Evolutionary conservation across 30 jellyfish, hydroid and myxozoan genomes (phyloP), one percentile per base, ranked within the genome.

Genomic region (Chironex yamaguchii): DNA sequence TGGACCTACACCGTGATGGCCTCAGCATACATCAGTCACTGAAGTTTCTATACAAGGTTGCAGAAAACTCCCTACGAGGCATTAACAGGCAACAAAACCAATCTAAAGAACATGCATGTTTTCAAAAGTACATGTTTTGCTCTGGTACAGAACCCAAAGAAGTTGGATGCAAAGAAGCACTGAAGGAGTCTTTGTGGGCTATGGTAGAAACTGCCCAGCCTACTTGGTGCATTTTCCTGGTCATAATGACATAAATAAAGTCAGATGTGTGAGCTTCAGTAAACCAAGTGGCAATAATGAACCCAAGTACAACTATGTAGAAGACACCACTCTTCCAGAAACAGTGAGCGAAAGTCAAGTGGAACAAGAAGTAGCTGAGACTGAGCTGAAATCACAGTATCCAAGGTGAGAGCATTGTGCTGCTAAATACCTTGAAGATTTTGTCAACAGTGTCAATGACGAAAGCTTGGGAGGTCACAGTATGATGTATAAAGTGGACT

Each of bases 101-200:
- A 42, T 49, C 58, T 80, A 29, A 12, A 25, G 3, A 80, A 63
- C 34, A 58, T 80, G 91, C 96, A 69, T 22, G 30, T 79, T 6
- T 88, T 88, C 52, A 90, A 95, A 23, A 6, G 85, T 29, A 64
- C 34, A 21, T 87, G 96, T 52, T 87, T 29, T 67, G 78, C 96
- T 13, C 35, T 24, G 81, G 49, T 3, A 21, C 90, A 77, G 24
- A 52, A 71, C 11, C 36, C 69, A 64, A 64, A 54, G 29, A 81
- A 81, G 51, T 54, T 81, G 20, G 91, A 81, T 33, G 31, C 95
- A 23, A 35, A n/a, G 85, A 25, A 17, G 64, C 20, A 54, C 62
- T 34, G 64, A 54, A 50, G 89, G 95, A 33, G 13, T 52, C 9
- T 85, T 85, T 49, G 35, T 71, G 48, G 95, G 84, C 25, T 85